A percentile compares a stretch with the other conserved stretches of the same genome.
These are phyloP conservation scores for Ivindomyrus marchei DNA, from an alignment of 2,113 vertebrate species.

Conservation along the genomic window DNA sequence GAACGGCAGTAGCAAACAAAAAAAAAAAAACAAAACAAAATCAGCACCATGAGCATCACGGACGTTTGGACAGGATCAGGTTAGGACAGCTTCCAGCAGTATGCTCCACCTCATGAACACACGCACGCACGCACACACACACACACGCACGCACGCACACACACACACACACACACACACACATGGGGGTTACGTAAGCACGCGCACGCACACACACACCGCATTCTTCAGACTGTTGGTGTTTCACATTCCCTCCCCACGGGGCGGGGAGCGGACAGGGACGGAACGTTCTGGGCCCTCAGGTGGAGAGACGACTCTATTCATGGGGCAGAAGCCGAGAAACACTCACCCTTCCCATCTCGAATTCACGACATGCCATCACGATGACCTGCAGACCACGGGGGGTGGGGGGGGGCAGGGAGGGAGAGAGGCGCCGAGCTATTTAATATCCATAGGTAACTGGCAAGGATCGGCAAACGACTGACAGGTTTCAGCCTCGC, in stretches of 20 bases:
- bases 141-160: no score
- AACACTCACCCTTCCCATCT: conserved; percentile 94
- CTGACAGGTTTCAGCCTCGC: not conserved
- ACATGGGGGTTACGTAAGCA: not conserved
- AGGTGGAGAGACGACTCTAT: not conserved
- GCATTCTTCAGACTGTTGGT: not conserved
- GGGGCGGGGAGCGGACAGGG: not conserved
- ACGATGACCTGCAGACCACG: conserved; percentile 80
- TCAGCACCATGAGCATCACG: not conserved
- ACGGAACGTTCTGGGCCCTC: not conserved
- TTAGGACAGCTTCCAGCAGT: not conserved
- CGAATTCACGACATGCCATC: conserved; percentile 98
- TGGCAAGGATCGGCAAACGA: not conserved
- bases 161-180: not conserved
- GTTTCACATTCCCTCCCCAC: not conserved
- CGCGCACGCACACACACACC: not conserved
- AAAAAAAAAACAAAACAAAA: not conserved
- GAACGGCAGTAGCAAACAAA: conserved; percentile 11
- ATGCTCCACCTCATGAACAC: not conserved
- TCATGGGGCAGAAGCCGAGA: not conserved
- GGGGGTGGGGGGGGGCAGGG: not conserved
- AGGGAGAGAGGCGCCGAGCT: not conserved
- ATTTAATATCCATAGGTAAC: not conserved
- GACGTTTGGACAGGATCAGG: not conserved
- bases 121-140: not conserved